Conservation (phyloP, 1,140 invertebrate genomes). For the Drosophila biarmipes region DNA sequence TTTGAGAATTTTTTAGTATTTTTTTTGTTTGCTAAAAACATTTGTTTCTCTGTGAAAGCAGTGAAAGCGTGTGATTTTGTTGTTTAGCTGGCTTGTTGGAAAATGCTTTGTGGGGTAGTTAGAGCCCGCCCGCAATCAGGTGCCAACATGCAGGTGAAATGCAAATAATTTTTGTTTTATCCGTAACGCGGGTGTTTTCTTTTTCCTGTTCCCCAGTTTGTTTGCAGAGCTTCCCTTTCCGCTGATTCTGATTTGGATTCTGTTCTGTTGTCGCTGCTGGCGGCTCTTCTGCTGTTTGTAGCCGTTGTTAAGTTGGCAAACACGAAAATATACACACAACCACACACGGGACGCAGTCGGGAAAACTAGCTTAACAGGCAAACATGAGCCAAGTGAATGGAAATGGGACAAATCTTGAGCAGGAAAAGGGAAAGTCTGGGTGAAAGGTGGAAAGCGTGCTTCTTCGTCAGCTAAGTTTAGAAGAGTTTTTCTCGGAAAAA, state of each 20-base stretch:
- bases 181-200: slow-evolving; percentile 53
- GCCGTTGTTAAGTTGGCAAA: slow-evolving; percentile 39
- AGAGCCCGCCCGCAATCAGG: slow-evolving; percentile 68
- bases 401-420: slow-evolving; percentile 33
- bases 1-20: too few relatives aligned
- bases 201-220: slow-evolving; percentile 31
- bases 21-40: too few relatives aligned
- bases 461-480: slow-evolving; percentile 14
- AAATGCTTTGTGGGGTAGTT: slow-evolving; percentile 4
- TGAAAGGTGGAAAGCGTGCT: slow-evolving; percentile 3
- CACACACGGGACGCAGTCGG: neutral
- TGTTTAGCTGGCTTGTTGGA: neutral
- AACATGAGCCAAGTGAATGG: slow-evolving; percentile 49
- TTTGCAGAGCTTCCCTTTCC: slow-evolving; percentile 21
- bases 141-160: slow-evolving; percentile 80
- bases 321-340: slow-evolving; percentile 15
- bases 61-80: neutral
- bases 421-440: slow-evolving; percentile 21
- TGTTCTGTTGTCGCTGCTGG: slow-evolving; percentile 8
- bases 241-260: slow-evolving; percentile 27
- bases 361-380: slow-evolving; percentile 62
- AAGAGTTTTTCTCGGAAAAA: neutral
- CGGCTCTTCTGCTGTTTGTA: slow-evolving; percentile 29
- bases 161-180: slow-evolving; percentile 81
- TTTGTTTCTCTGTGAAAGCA: neutral